Evolutionary conservation across 2,113 vertebrate species (phyloP).

Genomic region (Pogonocichla stellata): DNA sequence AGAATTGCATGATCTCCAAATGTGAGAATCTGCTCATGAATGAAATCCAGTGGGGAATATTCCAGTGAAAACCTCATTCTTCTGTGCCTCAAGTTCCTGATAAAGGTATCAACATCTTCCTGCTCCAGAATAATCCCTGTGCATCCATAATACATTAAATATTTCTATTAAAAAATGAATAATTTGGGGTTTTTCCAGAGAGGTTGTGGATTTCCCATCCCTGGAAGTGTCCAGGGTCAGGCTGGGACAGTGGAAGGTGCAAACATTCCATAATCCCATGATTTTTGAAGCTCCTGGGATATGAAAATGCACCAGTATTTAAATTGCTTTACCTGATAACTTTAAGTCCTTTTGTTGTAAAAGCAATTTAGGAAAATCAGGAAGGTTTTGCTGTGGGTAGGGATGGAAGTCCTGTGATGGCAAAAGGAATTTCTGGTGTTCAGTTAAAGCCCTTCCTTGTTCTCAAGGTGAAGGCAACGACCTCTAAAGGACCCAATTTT

Average conservation of each 20-base stretch:
- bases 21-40: not conserved
- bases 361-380: not conserved
- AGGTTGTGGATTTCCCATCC: not conserved
- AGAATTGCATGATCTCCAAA: not conserved
- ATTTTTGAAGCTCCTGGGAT: not conserved
- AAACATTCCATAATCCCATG: not conserved
- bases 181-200: not conserved
- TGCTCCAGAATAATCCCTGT: not conserved
- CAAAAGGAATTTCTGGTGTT: not conserved
- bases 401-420: not conserved
- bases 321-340: not conserved
- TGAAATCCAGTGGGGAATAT: not conserved
- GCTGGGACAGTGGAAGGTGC: not conserved
- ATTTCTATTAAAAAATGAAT: not conserved
- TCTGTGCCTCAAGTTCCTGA: not conserved
- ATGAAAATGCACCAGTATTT: not conserved
- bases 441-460: accelerated
- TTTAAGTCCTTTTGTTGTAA: not conserved
- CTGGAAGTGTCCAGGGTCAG: not conserved
- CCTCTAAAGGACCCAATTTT: not conserved
- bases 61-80: not conserved
- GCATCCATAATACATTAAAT: not conserved
- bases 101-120: not conserved
- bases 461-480: accelerated
- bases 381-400: not conserved